Percentiles rank a stretch among this genome's conserved stretches.
Conservation (phyloP, 2,113 vertebrate species). For the Micronycteris hirsuta region DNA sequence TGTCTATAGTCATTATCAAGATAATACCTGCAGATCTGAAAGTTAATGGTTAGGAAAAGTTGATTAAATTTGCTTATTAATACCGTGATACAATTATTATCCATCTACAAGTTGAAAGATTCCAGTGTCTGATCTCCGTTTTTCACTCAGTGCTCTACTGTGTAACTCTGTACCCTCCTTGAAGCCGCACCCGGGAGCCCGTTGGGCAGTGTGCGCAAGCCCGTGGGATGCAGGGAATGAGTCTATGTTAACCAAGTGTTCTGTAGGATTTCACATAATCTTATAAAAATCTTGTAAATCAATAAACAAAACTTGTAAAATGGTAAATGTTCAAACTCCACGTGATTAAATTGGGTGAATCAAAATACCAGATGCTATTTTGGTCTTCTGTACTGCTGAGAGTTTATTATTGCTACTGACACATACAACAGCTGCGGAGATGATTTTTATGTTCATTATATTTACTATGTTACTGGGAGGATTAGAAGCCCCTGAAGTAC, state of each 20-base stretch:
- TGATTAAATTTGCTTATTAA: slow-evolving; percentile 44
- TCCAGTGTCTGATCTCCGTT: slow-evolving; percentile 15
- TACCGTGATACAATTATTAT: slow-evolving; percentile 41
- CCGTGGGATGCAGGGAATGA: slow-evolving; percentile 46
- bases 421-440: slow-evolving; percentile 79
- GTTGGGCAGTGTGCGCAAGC: not conserved
- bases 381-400: slow-evolving; percentile 64
- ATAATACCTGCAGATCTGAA: not conserved
- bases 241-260: slow-evolving; percentile 30
- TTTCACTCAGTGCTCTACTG: slow-evolving; percentile 2
- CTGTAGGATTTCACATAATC: slow-evolving; percentile 69
- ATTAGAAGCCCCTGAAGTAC: slow-evolving; percentile 80
- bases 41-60: not conserved
- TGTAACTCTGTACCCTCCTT: slow-evolving; percentile 51
- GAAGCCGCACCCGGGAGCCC: slow-evolving; percentile 31
- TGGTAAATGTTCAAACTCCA: slow-evolving; percentile 66
- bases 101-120: slow-evolving; percentile 44
- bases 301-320: slow-evolving; percentile 75
- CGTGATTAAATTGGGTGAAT: slow-evolving; percentile 79
- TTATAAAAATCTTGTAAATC: slow-evolving; percentile 76
- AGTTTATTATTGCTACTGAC: slow-evolving; percentile 81
- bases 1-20: not conserved
- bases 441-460: slow-evolving; percentile 83
- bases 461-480: slow-evolving; percentile 78
- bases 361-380: slow-evolving; percentile 80